Evolutionary conservation across 2,888 invertebrate genomes (phyloP).

Genomic region (Amblyteles armatorius): DNA sequence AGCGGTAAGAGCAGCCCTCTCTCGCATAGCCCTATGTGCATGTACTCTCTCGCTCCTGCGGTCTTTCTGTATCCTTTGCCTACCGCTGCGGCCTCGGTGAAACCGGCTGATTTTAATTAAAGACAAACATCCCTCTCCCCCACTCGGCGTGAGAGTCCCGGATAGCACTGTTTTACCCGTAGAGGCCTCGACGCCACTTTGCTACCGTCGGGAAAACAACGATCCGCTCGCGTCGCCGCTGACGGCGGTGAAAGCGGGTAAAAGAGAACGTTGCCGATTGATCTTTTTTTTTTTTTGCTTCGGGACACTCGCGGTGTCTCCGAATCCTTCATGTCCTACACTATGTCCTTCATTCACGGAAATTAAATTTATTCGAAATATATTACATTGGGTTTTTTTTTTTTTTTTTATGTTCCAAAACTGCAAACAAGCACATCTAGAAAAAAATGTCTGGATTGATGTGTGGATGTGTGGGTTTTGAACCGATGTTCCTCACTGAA

Average conservation of each 20-base stretch:
- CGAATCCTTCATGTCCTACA: slow-evolving; percentile 60
- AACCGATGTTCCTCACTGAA: too few species aligned
- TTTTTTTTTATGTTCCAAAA: too few species aligned
- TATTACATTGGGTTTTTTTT: too few species aligned
- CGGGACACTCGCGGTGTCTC: slow-evolving; percentile 73
- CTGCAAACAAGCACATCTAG: too few species aligned
- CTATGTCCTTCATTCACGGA: too few species aligned
- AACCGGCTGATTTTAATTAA: slow-evolving; percentile 82
- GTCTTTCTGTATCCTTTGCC: slow-evolving; percentile 44
- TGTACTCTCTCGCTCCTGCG: slow-evolving; percentile 28
- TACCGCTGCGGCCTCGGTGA: slow-evolving; percentile 46
- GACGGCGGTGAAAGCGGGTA: background rate
- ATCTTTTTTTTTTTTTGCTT: slow-evolving; percentile 39
- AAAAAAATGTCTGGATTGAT: too few species aligned
- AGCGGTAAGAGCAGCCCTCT: slow-evolving; percentile 25
- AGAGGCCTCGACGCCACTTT: slow-evolving; percentile 42
- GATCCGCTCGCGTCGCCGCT: slow-evolving; percentile 28
- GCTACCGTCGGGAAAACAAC: slow-evolving; percentile 41
- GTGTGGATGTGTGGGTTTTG: too few species aligned
- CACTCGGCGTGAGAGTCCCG: background rate
- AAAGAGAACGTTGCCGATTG: slow-evolving; percentile 28
- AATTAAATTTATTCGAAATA: too few species aligned
- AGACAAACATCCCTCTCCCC: slow-evolving; percentile 80
- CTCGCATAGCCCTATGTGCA: slow-evolving; percentile 22
- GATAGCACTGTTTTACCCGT: slow-evolving; percentile 20